Evolutionary conservation across 1,140 invertebrate genomes (phyloP), one percentile per base, ranked within the genome.

Genomic region (Chionoecetes opilio): DNA sequence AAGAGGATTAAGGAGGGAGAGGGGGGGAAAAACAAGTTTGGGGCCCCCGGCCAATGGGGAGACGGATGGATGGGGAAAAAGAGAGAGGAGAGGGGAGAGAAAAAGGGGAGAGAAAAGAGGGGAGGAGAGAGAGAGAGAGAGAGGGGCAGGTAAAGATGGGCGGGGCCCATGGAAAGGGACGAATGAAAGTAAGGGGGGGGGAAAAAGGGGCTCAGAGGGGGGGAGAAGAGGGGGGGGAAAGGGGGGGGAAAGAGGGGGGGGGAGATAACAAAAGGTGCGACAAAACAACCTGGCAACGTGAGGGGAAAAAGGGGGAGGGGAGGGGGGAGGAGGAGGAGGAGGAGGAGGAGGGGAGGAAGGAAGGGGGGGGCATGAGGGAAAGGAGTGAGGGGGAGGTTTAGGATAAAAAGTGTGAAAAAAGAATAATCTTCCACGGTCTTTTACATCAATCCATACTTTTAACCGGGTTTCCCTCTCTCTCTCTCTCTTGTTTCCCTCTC

Each of bases 61-160:
- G 21, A 75, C n/a, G 26, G n/a, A n/a, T 26, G 21, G 63, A 75
- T n/a, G n/a, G n/a, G 63, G 21, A n/a, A 75, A 26, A 75, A 75
- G n/a, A n/a, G 63, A 75, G 63, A 14, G 63, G n/a, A 26, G 63
- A n/a, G 21, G 63, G n/a, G 63, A 75, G 63, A 8, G n/a, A 75
- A 75, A n/a, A n/a, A 26, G 63, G n/a, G 21, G 8, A 17, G n/a
- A 26, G 63, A 75, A 75, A 75, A 26, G n/a, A 26, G 63, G n/a
- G 26, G 26, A 75, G n/a, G 63, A 75, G 63, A 75, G 63, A 75
- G 63, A 75, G 63, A 75, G 85, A 87, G 85, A 35, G 37, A 87
- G 37, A 87, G 37, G 21, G 37, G 34, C 35, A 41, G 86, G n/a
- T 37, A 41, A 88, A 32, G 86, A 35, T 35, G 34, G 38, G 34